Conservation (phyloP, 1,140 invertebrate species). For the Drosophila saltans region DNA sequence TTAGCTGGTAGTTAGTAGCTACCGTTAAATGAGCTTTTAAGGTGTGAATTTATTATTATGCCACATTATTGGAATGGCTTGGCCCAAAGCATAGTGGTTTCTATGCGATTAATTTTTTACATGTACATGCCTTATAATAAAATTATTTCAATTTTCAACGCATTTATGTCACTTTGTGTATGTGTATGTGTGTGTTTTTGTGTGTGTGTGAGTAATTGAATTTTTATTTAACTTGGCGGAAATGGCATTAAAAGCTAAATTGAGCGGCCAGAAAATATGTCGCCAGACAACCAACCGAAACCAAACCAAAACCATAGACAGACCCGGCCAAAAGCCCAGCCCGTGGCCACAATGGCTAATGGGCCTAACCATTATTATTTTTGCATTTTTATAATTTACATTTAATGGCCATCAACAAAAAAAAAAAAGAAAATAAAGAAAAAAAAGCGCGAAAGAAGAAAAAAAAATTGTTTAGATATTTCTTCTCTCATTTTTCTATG, state of each 20-base stretch:
- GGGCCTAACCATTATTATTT: conserved; percentile 38
- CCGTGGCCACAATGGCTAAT: conserved; percentile 36
- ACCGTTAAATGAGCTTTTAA: conserved; percentile 1
- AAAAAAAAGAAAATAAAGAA: conserved; percentile 65
- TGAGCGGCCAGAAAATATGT: conserved; percentile 64
- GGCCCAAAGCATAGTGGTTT: conserved; percentile 18
- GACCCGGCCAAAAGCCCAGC: conserved; percentile 17
- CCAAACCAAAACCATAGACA: not conserved
- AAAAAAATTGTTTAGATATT: conserved; percentile 23
- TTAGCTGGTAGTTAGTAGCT: not conserved
- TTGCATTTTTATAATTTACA: conserved; percentile 71
- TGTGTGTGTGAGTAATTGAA: conserved; percentile 67
- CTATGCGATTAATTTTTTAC: conserved; percentile 42
- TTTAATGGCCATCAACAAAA: conserved; percentile 79
- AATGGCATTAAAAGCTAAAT: conserved; percentile 80
- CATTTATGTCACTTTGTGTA: conserved; percentile 51
- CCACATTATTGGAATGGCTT: not conserved
- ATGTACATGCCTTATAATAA: conserved; percentile 67
- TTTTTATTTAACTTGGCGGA: conserved; percentile 77
- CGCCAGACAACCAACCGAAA: conserved; percentile 22
- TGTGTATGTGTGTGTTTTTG: conserved; percentile 20
- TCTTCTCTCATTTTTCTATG: conserved; percentile 3
- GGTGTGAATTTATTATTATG: not conserved
- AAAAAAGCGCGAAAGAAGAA: conserved; percentile 58
- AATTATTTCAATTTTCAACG: conserved; percentile 75